A percentile compares a stretch with the other conserved stretches of the same genome.
These are phyloP conservation scores for Proterorhinus semilunaris DNA, from an alignment of 2,113 vertebrate genomes.

Conservation along the genomic window DNA sequence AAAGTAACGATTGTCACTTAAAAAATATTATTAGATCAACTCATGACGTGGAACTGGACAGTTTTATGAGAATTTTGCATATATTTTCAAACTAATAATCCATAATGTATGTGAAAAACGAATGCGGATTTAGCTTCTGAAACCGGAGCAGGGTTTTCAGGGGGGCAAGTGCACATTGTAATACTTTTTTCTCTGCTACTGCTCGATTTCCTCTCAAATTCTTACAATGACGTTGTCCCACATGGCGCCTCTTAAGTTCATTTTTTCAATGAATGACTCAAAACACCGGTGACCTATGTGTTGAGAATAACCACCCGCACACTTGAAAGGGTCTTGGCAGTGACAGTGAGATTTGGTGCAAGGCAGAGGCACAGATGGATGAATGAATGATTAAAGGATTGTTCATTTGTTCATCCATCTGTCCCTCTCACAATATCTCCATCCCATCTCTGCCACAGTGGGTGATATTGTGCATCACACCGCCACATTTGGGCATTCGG, in stretches of 20 bases:
- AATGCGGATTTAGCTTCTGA: too few relatives aligned
- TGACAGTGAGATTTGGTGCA: slow-evolving; percentile 26
- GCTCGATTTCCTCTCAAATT: too few relatives aligned
- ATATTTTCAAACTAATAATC: too few relatives aligned
- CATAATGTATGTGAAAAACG: too few relatives aligned
- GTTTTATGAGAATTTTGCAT: too few relatives aligned
- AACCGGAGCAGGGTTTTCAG: too few relatives aligned
- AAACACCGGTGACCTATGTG: slow-evolving; percentile 14
- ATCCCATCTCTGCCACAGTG: slow-evolving; percentile 31
- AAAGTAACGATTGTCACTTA: too few relatives aligned
- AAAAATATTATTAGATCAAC: too few relatives aligned
- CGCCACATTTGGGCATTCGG: neutral
- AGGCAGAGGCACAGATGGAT: slow-evolving; percentile 50
- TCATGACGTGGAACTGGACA: too few relatives aligned
- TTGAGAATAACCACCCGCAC: slow-evolving; percentile 13
- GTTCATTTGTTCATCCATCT: slow-evolving; percentile 62
- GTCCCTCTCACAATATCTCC: slow-evolving; percentile 28
- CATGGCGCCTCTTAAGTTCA: neutral
- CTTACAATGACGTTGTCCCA: too few relatives aligned
- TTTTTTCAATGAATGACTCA: slow-evolving; percentile 1
- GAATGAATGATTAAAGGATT: slow-evolving; percentile 49
- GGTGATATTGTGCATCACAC: slow-evolving; percentile 38
- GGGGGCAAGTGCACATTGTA: too few relatives aligned
- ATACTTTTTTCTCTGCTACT: too few relatives aligned
- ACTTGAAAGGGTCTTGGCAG: slow-evolving; percentile 22